phyloP scores from a whole-genome alignment of 2,113 vertebrate genomes.

The Tinamus guttatus region DNA sequence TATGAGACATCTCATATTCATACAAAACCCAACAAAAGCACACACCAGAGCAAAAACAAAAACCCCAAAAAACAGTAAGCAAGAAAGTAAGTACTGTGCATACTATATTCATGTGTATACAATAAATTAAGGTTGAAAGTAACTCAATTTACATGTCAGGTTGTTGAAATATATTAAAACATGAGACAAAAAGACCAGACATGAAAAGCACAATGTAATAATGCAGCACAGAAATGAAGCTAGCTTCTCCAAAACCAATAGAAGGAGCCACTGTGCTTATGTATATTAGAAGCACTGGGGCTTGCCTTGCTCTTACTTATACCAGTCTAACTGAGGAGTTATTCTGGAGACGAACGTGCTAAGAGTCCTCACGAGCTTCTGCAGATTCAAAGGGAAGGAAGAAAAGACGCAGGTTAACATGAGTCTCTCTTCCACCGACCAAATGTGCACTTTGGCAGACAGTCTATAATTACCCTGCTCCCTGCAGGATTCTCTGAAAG shows the following conservation, averaged over 20 bases:
- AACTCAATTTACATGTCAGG: neutral
- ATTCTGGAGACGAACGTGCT: neutral
- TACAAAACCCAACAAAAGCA: slow-evolving; percentile 30
- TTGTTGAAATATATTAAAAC: neutral
- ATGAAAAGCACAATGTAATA: neutral
- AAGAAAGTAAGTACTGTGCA: neutral
- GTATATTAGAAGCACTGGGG: neutral
- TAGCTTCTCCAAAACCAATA: neutral
- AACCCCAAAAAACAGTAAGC: no score
- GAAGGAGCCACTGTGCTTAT: neutral
- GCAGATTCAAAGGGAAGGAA: neutral
- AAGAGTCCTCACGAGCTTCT: neutral
- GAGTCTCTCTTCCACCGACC: neutral
- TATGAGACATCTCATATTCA: neutral
- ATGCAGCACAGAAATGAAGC: neutral
- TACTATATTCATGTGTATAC: neutral
- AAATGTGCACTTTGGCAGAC: neutral
- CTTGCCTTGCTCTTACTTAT: neutral
- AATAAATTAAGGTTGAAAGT: neutral
- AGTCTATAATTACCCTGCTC: neutral
- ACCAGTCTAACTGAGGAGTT: neutral
- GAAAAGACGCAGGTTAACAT: neutral
- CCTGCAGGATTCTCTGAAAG: neutral
- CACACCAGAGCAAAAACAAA: neutral
- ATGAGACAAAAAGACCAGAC: neutral